Base-by-base conservation (phyloP, 1,140 invertebrate genomes). In the Spodoptera litura region DNA sequence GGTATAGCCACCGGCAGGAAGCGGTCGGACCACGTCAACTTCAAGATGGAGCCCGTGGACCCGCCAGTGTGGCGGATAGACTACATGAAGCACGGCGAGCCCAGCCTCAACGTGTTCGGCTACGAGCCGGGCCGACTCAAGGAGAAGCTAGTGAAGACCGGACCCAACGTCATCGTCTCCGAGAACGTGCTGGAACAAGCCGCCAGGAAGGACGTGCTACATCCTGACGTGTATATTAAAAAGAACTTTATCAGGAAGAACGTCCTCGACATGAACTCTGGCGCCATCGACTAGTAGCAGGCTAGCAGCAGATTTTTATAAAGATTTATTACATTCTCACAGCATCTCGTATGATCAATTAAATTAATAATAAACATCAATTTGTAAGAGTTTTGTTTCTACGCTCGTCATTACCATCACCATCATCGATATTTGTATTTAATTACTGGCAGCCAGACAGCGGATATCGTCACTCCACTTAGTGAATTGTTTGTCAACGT, bases 1-100 rank as follows among this genome's bases (percentile, higher is more conserved):
- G 84, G 83, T 13, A 79, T 87, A 35, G 58, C 4, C 13, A 35
- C 11, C 2, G 58, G 52, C 52, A 55, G 5, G 61, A 35, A 9
- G 31, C 27, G 8, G 3, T 25, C 55, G 5, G 12, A 56, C 55
- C 38, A 77, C 0, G n/a, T 49, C 3, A 75, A 75, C 73, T 93
- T 87, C 61, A 89, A 88, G 35, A 15, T 82, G 5, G 84, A 92
- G 31, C 85, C 86, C 0, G 80, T 61, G 0, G 82, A 90, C 6
- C 84, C 86, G 0, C 86, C 89, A 0, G 85, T 91, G 8, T 94
- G 93, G 93, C 81, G 89, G 52, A 92, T 93, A 56, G 91, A 93
- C 70, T 93, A 93, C 76, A 87, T 85, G 83, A 93, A 93, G 49
- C 91, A 94, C 71, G 91, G 89, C 0, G 88, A 90, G 11, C 89